Evolutionary conservation across 2,113 vertebrate species (phyloP), one percentile per base, ranked within the genome.

Genomic region (Corythornis cristatus): DNA sequence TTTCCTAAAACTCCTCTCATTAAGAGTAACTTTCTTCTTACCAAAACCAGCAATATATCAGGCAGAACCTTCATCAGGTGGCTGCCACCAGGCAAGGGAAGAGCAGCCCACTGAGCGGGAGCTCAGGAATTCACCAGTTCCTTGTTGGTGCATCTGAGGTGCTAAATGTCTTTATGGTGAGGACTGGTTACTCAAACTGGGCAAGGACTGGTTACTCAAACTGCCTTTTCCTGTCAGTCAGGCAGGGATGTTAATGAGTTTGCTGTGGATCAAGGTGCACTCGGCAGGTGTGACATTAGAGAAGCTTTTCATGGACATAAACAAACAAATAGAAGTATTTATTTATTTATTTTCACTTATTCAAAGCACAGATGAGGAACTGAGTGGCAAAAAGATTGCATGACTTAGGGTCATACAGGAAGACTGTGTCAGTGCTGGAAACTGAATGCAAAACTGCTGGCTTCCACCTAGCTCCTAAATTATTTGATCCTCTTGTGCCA

Each of bases 1-100:
- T 95, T 97, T 96, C 95, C 91, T 93, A 88, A 85, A 95, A 95
- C 65, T 20, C 13, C 77, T 93, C 89, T 93, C 95, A 94, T 95
- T 93, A 92, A 86, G 66, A 79, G 46, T 67, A 90, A 91, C 86
- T 95, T 95, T 94, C 58, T 66, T 78, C 96, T 89, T 80, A 86
- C 66, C 66, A 81, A 92, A 82, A 17, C 22, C 15, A 68, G 73
- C 20, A 94, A 89, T 90, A 86, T 57, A 85, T 26, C 15, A 89
- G 58, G 66, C 66, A 86, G 86, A 95, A 85, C n/a, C 91, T 79
- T 31, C 29, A 64, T 37, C 20, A 31, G 21, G 8, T 54, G 78
- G 25, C 31, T 92, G 54, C 62, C 12, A 65, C 58, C 10, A 62
- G 35, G 23, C 43, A 68, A 54, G 62, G 28, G 35, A 70, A 74